Conservation (phyloP, 1,140 invertebrate species). For the Drosophila pandora region DNA sequence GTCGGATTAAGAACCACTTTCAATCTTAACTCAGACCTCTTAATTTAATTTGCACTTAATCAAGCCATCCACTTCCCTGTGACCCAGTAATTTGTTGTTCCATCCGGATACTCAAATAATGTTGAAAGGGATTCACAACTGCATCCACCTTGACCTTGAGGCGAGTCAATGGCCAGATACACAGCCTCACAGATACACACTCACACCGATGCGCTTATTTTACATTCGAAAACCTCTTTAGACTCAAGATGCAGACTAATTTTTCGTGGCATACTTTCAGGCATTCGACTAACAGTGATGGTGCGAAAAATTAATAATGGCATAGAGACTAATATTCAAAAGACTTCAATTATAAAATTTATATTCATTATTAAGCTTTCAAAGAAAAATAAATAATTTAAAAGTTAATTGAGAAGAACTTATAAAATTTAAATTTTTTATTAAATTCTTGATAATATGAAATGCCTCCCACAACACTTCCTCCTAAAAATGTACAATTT, state of each 20-base stretch:
- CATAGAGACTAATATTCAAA: not conserved
- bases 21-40: not conserved
- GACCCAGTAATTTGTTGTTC: conserved; percentile 24
- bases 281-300: not conserved
- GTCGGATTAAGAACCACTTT: conserved; percentile 11
- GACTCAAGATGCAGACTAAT: not conserved
- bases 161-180: conserved; percentile 22
- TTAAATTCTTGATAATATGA: too few relatives aligned
- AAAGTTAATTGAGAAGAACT: too few relatives aligned
- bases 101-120: not conserved
- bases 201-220: conserved; percentile 3
- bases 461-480: not conserved
- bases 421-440: too few relatives aligned
- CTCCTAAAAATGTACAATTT: conserved; percentile 20
- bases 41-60: conserved; percentile 22
- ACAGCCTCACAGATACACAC: conserved; percentile 22
- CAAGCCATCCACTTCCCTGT: conserved; percentile 17
- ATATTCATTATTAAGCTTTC: too few relatives aligned
- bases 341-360: not conserved
- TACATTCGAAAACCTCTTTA: conserved; percentile 1
- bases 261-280: conserved; percentile 6
- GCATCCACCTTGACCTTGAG: conserved; percentile 40
- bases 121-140: conserved; percentile 23
- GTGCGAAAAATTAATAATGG: not conserved
- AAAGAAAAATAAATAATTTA: too few relatives aligned